Evolutionary conservation across 2,888 invertebrate genomes (phyloP), one percentile per base, ranked within the genome.

Genomic region (Tiphia femorata): DNA sequence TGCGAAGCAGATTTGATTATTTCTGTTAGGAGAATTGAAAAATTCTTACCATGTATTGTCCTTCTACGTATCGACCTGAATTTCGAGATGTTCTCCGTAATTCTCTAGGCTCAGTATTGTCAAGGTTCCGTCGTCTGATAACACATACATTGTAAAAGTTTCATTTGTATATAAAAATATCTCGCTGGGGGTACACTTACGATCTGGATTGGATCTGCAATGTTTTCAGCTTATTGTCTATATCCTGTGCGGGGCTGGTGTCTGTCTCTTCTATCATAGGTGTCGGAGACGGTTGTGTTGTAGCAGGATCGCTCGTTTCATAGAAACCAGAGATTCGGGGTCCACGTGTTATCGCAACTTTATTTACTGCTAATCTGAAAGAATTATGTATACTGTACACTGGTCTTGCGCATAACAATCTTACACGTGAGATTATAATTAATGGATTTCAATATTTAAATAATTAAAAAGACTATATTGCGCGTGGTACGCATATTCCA

Each of bases 1-100:
- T 21, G n/a, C 1, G 10, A 41, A 17, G 33, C 23, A 37, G 8
- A 21, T n/a, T 20, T 30, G 27, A 29, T 20, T 10, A 8, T 43
- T 42, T 25, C 3, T 16, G 17, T 25, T 25, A 3, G 6, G 2
- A 5, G 14, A 7, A 1, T 12, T 14, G 4, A 2, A 0, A 14
- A 21, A 42, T 6, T 41, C 65, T 74, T 58, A 81, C 81, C 81
- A 81, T 81, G 37, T 81, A 81, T 63, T 81, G 81, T 20, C 81
- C 81, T 61, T 80, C 73, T 20, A 81, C 63, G 25, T 81, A 81
- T 51, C 80, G 75, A 21, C 81, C 81, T 10, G 81, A 80, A 62
- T 81, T 81, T 64, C 81, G 72, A 3, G 80, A 72, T 2, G 81
- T 81, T 62, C 81, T 77, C 14, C 81, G 72, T 27, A 81, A 68